Evolutionary conservation across 2,797 vertebrate species (phyloP).

Genomic region (Ataeniobius toweri): DNA sequence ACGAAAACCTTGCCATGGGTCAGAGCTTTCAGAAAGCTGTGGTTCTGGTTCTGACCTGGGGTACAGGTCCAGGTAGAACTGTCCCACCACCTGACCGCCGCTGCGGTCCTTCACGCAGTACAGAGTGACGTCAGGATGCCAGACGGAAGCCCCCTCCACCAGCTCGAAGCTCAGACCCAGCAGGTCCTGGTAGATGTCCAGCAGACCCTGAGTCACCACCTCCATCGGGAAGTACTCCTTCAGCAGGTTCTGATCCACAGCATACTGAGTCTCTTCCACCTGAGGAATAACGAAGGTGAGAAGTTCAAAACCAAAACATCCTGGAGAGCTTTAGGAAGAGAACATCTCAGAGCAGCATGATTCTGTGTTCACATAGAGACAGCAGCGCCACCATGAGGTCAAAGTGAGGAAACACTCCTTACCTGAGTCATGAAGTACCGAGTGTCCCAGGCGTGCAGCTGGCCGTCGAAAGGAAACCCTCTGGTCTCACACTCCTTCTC

Average conservation of each 20-base stretch:
- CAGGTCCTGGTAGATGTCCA: slow-evolving; percentile 96
- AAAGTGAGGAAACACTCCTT: neutral
- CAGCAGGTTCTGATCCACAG: slow-evolving; percentile 93
- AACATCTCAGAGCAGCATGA: too few species aligned
- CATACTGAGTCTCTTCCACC: slow-evolving; percentile 94
- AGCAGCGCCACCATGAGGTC: neutral
- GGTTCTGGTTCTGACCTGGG: slow-evolving; percentile 81
- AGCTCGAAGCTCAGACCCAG: slow-evolving; percentile 88
- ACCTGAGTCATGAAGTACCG: slow-evolving; percentile 96
- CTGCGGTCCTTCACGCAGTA: slow-evolving; percentile 85
- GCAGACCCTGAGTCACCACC: slow-evolving; percentile 91
- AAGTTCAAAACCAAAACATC: too few species aligned
- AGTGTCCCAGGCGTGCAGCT: slow-evolving; percentile 93
- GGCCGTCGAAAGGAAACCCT: slow-evolving; percentile 78
- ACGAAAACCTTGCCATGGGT: too few species aligned
- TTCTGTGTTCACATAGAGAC: too few species aligned
- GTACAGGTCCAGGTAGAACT: slow-evolving; percentile 96
- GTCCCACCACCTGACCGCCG: slow-evolving; percentile 82
- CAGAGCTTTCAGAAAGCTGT: too few species aligned
- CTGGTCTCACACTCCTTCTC: slow-evolving; percentile 87
- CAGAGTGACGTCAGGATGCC: slow-evolving; percentile 92
- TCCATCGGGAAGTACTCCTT: slow-evolving; percentile 98
- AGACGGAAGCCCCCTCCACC: slow-evolving; percentile 84
- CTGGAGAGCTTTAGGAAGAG: too few species aligned
- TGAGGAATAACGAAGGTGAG: slow-evolving; percentile 14